Percentiles rank a stretch among this genome's conserved stretches.
These are phyloP conservation scores for Odocoileus virginianus DNA, from an alignment of 2,113 vertebrate genomes.

Conservation along the genomic window DNA sequence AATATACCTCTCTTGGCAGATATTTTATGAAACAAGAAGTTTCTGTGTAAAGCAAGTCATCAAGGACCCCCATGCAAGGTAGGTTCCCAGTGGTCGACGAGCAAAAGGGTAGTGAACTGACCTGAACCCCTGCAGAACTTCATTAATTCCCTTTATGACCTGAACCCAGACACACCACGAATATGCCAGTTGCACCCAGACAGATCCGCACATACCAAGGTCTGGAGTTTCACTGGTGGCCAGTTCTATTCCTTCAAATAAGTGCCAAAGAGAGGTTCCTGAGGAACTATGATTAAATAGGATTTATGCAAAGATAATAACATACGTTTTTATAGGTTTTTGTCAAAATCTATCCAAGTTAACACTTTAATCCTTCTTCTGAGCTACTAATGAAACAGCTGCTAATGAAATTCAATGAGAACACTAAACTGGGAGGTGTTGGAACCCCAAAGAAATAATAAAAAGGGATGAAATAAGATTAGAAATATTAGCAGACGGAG, in stretches of 20 bases:
- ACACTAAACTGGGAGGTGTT: conserved; percentile 58
- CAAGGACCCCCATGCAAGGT: background rate
- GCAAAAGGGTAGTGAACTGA: background rate
- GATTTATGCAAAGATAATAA: conserved; percentile 53
- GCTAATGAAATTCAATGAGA: conserved; percentile 75
- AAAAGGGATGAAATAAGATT: conserved; percentile 68
- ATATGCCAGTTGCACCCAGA: background rate
- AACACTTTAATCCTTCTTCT: conserved; percentile 67
- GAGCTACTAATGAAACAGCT: conserved; percentile 69
- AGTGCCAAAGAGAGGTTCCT: conserved; percentile 22
- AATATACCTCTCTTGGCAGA: background rate
- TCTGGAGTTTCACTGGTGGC: background rate
- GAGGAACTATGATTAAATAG: conserved; percentile 39
- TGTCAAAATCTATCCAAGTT: conserved; percentile 64
- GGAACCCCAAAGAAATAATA: conserved; percentile 69
- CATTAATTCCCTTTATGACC: background rate
- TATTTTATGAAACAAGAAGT: background rate
- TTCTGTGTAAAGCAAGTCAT: background rate
- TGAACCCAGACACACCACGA: background rate
- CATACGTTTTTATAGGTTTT: conserved; percentile 52
- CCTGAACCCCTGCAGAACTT: background rate
- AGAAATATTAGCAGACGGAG: conserved; percentile 62
- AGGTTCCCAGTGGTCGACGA: background rate
- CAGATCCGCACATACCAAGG: background rate
- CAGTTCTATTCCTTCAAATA: background rate